A percentile compares a stretch with the other conserved stretches of the same genome.
Conservation (phyloP, 2,888 invertebrate species). For the Megaustenia siamemsis region DNA sequence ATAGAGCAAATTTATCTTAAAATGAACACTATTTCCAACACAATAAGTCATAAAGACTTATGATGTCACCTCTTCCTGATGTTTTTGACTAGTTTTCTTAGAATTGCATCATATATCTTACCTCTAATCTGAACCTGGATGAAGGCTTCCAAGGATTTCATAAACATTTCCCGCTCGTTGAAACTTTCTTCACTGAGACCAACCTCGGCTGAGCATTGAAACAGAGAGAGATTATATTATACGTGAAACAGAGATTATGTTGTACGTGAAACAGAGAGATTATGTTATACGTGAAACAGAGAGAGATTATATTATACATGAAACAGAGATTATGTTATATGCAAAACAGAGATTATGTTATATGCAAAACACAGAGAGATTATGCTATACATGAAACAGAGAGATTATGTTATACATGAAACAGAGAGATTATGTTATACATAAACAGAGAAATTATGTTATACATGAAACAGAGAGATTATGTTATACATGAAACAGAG, state of each 20-base stretch:
- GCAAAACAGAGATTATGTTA: no score
- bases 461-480: not conserved
- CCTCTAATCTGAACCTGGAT: conserved; percentile 70
- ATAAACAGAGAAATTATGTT: not conserved
- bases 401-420: no score
- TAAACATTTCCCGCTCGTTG: conserved; percentile 70
- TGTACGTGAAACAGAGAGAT: no score
- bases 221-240: not conserved
- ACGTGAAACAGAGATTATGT: not conserved
- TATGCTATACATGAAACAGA: not conserved
- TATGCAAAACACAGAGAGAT: not conserved
- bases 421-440: no score
- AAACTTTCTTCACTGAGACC: conserved; percentile 65
- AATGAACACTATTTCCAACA: no score
- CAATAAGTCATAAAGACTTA: no score
- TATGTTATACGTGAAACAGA: no score
- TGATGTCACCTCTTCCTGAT: no score
- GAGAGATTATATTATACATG: not conserved
- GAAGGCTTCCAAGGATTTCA: conserved; percentile 78
- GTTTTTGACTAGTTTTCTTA: no score
- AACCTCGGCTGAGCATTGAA: conserved; percentile 69
- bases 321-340: not conserved
- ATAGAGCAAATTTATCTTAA: no score
- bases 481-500: no score
- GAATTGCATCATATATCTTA: no score